A percentile compares a stretch with the other conserved stretches of the same genome.
Evolutionary conservation across 2,888 invertebrate species (phyloP).

Genomic region (Ophion costatus): DNA sequence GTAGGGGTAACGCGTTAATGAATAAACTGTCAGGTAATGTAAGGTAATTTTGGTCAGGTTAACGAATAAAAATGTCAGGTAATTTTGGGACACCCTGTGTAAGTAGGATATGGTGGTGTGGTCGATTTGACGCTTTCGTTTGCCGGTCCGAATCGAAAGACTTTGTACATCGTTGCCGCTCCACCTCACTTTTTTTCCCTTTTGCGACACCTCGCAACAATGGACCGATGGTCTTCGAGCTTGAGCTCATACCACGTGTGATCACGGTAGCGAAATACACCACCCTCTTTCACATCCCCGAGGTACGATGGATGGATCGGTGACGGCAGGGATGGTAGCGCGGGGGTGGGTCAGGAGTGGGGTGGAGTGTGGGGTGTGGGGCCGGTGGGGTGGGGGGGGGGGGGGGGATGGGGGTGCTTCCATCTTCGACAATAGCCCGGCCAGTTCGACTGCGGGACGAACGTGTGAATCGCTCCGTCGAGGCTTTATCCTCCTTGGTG

Average conservation of each 20-base stretch:
- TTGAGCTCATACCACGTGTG: constrained; percentile 40
- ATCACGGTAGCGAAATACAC: constrained; percentile 48
- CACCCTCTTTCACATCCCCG: constrained; percentile 3
- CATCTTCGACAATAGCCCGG: background rate
- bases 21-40: no score
- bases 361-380: no score
- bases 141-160: constrained; percentile 52
- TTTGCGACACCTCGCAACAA: constrained; percentile 26
- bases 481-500: constrained; percentile 7
- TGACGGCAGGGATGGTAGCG: no score
- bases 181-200: constrained; percentile 16
- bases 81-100: no score
- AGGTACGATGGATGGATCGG: no score
- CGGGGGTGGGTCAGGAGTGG: background rate
- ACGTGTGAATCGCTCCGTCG: constrained; percentile 24
- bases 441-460: background rate
- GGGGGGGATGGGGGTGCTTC: no score
- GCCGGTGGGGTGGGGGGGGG: background rate
- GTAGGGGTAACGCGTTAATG: no score
- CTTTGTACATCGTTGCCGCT: constrained; percentile 32
- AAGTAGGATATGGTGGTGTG: no score
- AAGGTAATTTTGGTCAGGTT: no score
- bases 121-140: constrained; percentile 39
- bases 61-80: no score
- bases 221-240: constrained; percentile 34